Base-by-base conservation (phyloP, 2,888 invertebrate species). In the Megaustenia siamemsis region DNA sequence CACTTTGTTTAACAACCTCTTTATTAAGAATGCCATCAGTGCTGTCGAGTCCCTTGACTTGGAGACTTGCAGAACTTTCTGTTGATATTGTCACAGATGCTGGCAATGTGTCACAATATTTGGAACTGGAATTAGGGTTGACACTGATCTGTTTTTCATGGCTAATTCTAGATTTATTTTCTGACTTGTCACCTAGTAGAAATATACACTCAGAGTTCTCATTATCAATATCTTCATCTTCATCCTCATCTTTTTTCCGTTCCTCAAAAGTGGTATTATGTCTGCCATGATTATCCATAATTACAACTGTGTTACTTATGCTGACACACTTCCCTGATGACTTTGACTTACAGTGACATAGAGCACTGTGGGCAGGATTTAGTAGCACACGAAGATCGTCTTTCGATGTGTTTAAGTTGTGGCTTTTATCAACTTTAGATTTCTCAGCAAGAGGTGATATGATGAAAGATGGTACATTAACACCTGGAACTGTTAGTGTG, bases 291-390 rank as follows among this genome's bases (percentile, higher is more conserved):
- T 71, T 21, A 18, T 18, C 56, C 12, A 81, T 71, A 18, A 81
- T 24, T 24, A 56, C 71, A 18, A 81, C 40, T 3, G 53, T 69
- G 53, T 81, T 43, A 24, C 56, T 60, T n/a, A 81, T 81, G 71
- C 71, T 81, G 10, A 81, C 81, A 56, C 56, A 56, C 28, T 73
- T 81, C 12, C 40, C 56, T 38, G 71, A 60, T 71, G 71, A 53
- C 18, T 15, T 40, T 10, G 56, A 71, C 56, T 32, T 71, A 15
- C n/a, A 40, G 28, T 32, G 63, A 63, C 66, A 66, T 38, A 21
- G 15, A 15, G 49, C 18, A 75, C 4, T 63, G 5, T 32, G 21
- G 38, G 6, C 40, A 40, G 45, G 45, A 45, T 10, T 3, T 3
- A 28, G n/a, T 10, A 10, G 32, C 38, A 45, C n/a, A 45, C 15